Evolutionary conservation across 2,888 invertebrate species (phyloP), one percentile per base, ranked within the genome.

Genomic region (Acheta domesticus): DNA sequence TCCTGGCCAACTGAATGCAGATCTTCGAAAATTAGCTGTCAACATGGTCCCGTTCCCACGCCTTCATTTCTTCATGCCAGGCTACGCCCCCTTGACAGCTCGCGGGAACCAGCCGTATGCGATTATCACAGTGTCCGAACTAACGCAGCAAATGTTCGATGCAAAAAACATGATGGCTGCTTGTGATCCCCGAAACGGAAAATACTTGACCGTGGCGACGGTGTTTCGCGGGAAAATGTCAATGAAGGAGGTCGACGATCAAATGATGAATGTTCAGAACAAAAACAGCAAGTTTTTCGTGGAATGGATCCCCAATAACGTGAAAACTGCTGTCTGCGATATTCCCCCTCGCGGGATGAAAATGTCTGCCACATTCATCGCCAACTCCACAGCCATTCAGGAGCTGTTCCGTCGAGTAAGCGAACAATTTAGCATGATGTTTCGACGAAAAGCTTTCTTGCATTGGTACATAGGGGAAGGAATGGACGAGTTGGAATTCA

Each of bases 31-130:
- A 83, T 83, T 88, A 78, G 88, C 88, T 16, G 88, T 90, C 78
- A 91, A 90, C 85, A 90, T 91, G 90, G 91, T 91, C 23, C 91
- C 91, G 48, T 91, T 90, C 86, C 90, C 90, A 49, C 88, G 90
- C 80, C 87, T 89, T 19, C 89, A 89, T 82, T 89, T 89, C 85
- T 89, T 89, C 85, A 89, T 89, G 87, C 89, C 89, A 48, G 89
- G 89, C 8, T 91, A 90, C 83, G 91, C 94, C 78, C 94, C 94
- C 3, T 89, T 94, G 77, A 92, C 94, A 0, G 93, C 95, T 79
- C 86, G 89, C 80, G 89, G 88, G 49, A 87, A 87, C 81, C 87
- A 89, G 82, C 96, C 96, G 78, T 62, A 19, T 1, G n/a, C n/a
- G 62, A 62, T 12, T 14, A 14, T 62, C 62, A 62, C 62, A 14